phyloP scores from a whole-genome alignment of 2,888 invertebrate species.

The Athetis lepigone region DNA sequence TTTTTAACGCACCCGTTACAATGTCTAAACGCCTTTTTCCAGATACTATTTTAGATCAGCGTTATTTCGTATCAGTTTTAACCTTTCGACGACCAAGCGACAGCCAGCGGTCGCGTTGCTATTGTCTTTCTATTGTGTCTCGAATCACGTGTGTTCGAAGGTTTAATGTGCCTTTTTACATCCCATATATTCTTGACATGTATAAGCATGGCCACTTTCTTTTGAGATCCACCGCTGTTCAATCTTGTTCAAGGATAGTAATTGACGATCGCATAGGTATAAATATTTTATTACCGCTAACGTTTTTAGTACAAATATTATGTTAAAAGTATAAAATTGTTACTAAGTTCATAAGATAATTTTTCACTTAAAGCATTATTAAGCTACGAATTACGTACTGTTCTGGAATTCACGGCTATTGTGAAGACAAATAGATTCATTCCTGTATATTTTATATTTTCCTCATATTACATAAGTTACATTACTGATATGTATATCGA shows the following conservation, averaged over 20 bases:
- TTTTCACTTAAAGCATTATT: conserved; percentile 88
- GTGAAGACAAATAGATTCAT: conserved; percentile 57
- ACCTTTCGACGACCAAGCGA: no score
- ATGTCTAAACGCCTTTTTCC: no score
- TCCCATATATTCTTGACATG: conserved; percentile 24
- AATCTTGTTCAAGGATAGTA: conserved; percentile 80
- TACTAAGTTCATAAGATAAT: conserved; percentile 88
- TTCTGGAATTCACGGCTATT: conserved; percentile 62
- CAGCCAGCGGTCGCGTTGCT: no score
- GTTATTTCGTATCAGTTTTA: no score
- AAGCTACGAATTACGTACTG: conserved; percentile 80
- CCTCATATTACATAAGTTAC: conserved; percentile 31
- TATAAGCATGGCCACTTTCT: conserved; percentile 53
- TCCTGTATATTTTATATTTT: conserved; percentile 50
- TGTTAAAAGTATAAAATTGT: conserved; percentile 84
- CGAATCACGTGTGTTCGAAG: no score
- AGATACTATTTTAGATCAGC: no score
- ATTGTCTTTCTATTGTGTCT: no score
- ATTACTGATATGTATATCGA: conserved; percentile 51
- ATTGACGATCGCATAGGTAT: conserved; percentile 84
- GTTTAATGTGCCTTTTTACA: not conserved
- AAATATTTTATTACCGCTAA: conserved; percentile 80
- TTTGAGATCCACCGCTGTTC: conserved; percentile 63
- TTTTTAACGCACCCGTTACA: no score
- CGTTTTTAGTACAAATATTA: conserved; percentile 80